Evolutionary conservation across 1,140 invertebrate genomes (phyloP), one percentile per base, ranked within the genome.

Genomic region (Cotesia chilonis): DNA sequence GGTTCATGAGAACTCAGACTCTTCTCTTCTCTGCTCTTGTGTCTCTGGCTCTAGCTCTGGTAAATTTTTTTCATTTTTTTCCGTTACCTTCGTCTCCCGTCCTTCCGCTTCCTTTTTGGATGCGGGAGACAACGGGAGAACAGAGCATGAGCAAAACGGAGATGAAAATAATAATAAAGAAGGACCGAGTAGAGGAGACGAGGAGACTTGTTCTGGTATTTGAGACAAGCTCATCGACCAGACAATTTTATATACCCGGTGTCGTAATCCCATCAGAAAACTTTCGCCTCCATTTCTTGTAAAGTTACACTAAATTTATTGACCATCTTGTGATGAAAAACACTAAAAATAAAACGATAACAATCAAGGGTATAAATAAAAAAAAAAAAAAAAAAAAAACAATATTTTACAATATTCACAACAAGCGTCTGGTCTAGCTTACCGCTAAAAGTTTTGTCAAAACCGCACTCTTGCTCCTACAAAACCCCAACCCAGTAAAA

Each of bases 231-330:
- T 54, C 66, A 68, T 68, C 66, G 51, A 68, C 66, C 51, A 68
- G 66, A 68, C 66, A 55, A 47, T 68, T 68, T 68, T 68, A 68
- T 68, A 68, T 68, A 68, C 66, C 41, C 17, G 17, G 66, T 68
- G 66, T 68, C 66, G 66, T 68, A 68, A 68, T 68, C 41, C 17
- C 41, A 68, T 68, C 35, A 17, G 14, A 36, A 54, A 68, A 55
- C 28, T 68, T 68, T 68, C 66, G 12, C 10, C 60, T 68, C 51
- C 3, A 4, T 68, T 38, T 54, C 20, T 55, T 10, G 54, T 52
- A 9, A 12, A 6, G 4, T 17, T 66, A 51, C 37, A 54, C 20
- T n/a, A 3, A 51, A 52, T 66, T 47, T 66, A 66, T 52, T 35
- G 38, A 66, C 64, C 17, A 59, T 20, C 9, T 28, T 3, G 20